Evolutionary conservation across 2,797 vertebrate genomes (phyloP).

Genomic region (Cuculus canorus): DNA sequence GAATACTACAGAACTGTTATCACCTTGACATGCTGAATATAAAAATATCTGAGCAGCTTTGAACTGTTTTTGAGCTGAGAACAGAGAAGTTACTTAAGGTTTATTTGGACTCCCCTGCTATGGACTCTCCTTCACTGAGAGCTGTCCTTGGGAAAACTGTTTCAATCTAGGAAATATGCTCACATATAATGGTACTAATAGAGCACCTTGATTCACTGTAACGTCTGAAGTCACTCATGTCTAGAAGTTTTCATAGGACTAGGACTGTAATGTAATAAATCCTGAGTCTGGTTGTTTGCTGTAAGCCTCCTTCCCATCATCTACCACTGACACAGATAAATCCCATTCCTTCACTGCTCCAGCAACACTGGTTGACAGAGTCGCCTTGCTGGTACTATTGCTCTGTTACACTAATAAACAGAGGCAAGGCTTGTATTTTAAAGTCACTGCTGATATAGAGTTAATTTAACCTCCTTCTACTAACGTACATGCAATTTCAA

Average conservation of each 20-base stretch:
- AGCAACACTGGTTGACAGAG: neutral
- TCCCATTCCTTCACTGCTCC: neutral
- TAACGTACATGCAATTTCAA: neutral
- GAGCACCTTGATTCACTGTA: neutral
- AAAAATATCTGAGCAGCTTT: neutral
- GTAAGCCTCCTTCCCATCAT: neutral
- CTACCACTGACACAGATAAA: neutral
- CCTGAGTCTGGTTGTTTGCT: neutral
- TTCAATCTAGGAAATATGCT: neutral
- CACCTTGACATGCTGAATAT: constrained; percentile 33
- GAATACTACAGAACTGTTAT: constrained; percentile 41
- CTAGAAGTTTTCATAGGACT: neutral
- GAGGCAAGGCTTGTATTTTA: neutral
- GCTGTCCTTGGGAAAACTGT: neutral
- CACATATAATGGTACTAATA: neutral
- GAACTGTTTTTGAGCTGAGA: neutral
- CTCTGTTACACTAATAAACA: neutral
- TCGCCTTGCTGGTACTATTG: neutral
- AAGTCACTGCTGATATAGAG: neutral
- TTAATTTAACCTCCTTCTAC: neutral
- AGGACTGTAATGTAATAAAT: neutral
- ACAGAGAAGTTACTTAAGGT: neutral
- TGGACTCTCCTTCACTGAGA: neutral
- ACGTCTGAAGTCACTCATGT: neutral
- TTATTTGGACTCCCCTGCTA: neutral